These are phyloP conservation scores for Natator depressus DNA, from an alignment of 2,113 vertebrate genomes.

Conservation along the genomic window DNA sequence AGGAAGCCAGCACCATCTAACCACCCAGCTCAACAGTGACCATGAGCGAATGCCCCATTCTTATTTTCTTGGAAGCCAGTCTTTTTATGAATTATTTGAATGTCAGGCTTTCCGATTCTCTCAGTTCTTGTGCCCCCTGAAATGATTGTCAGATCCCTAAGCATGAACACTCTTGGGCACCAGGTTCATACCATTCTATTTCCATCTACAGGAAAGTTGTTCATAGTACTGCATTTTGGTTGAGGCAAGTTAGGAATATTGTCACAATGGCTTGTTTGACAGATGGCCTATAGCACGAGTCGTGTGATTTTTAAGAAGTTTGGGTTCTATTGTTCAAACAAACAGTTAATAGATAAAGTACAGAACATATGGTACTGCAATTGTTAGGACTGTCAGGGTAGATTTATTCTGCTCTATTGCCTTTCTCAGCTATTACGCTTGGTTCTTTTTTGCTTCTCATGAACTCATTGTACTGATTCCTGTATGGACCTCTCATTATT, in stretches of 20 bases:
- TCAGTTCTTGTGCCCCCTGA: background rate
- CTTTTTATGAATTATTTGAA: conserved; percentile 33
- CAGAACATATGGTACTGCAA: background rate
- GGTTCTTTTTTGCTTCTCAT: conserved; percentile 12
- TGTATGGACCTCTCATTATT: background rate
- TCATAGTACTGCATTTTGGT: background rate
- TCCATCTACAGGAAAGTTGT: rapidly evolving
- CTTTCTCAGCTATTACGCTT: background rate
- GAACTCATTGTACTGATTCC: background rate
- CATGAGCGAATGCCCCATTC: conserved; percentile 35
- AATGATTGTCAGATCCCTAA: background rate
- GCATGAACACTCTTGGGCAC: rapidly evolving
- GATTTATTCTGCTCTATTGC: background rate
- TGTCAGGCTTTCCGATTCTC: conserved; percentile 43
- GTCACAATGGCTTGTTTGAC: background rate
- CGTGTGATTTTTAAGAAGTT: background rate
- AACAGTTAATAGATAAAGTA: background rate
- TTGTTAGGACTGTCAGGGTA: background rate
- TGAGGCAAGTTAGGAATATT: background rate
- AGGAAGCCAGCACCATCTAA: conserved; percentile 55
- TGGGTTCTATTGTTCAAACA: background rate
- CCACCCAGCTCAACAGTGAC: background rate
- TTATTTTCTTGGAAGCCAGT: conserved; percentile 12
- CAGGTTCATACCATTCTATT: background rate
- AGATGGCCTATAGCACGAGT: background rate